These are phyloP conservation scores for Sphaerophoria taeniata DNA, from an alignment of 2,888 invertebrate genomes.

Conservation along the genomic window DNA sequence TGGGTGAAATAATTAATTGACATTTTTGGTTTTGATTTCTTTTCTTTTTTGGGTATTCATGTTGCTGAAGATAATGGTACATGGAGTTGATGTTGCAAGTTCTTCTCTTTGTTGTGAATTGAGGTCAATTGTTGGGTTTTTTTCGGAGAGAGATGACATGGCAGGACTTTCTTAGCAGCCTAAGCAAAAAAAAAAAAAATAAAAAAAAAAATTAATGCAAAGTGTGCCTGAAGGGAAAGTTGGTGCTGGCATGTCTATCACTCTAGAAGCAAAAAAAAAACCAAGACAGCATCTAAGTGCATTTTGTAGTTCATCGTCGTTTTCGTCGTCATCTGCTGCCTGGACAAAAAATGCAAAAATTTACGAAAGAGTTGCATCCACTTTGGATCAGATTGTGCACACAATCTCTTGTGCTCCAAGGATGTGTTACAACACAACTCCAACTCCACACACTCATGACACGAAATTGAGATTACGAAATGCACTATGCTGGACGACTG, in stretches of 20 bases:
- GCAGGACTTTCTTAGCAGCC: conserved; percentile 59
- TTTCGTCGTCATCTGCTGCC: conserved; percentile 29
- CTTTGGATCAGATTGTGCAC: conserved; percentile 67
- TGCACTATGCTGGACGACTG: conserved; percentile 22
- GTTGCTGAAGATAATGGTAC: conserved; percentile 45
- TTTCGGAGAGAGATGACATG: not conserved
- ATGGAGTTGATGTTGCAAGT: conserved; percentile 45
- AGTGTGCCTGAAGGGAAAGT: conserved; percentile 65
- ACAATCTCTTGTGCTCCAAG: conserved; percentile 35
- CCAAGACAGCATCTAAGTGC: conserved; percentile 65
- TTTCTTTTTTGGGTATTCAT: conserved; percentile 4
- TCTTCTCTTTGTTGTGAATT: conserved; percentile 33
- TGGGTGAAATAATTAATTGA: conserved; percentile 72
- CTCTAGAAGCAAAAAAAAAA: conserved; percentile 38
- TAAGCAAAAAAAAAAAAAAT: conserved; percentile 8
- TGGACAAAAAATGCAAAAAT: conserved; percentile 25
- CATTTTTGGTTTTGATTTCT: conserved; percentile 70
- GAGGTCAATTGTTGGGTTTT: conserved; percentile 51
- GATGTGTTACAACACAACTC: conserved; percentile 46
- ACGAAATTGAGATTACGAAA: conserved; percentile 33
- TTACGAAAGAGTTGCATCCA: conserved; percentile 58
- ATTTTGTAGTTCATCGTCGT: conserved; percentile 68
- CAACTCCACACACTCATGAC: conserved; percentile 2
- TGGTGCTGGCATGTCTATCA: conserved; percentile 71
- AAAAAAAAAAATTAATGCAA: conserved; percentile 60